A percentile compares a stretch with the other conserved stretches of the same genome.
Conservation (phyloP, 92 coral and sea anemone genomes). For the Umimayanthus kanabou region DNA sequence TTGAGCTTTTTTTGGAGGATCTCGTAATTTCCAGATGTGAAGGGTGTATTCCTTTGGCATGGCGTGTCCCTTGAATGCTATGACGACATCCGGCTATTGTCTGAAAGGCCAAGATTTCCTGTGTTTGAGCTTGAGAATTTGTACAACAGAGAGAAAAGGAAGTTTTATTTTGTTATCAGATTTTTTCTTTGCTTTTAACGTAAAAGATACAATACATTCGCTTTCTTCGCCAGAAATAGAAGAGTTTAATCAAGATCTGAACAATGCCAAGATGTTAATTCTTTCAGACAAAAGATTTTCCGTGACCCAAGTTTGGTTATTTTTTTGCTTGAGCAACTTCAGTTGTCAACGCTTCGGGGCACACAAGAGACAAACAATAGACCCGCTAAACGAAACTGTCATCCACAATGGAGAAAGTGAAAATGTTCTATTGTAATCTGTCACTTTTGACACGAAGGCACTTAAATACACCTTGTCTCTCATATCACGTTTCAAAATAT, state of each 20-base stretch:
- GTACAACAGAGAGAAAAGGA: not conserved
- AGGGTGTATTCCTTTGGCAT: not conserved
- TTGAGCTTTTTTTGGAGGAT: not conserved
- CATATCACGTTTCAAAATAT: not conserved
- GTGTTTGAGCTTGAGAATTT: not conserved
- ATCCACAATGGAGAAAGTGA: not conserved
- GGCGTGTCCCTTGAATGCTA: not conserved
- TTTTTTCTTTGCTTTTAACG: not conserved
- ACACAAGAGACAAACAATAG: not conserved
- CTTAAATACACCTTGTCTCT: not conserved
- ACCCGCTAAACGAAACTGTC: not conserved
- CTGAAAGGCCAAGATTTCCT: too few species aligned
- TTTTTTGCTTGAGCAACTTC: not conserved
- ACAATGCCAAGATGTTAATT: conserved; percentile 28
- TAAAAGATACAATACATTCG: not conserved
- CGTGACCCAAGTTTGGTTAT: conserved; percentile 3
- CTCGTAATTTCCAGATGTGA: not conserved
- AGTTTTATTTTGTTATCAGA: not conserved
- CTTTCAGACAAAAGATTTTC: not conserved
- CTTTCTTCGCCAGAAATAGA: not conserved
- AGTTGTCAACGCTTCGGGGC: conserved; percentile 18
- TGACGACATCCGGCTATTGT: not conserved
- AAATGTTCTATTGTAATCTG: not conserved
- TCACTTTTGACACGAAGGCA: conserved; percentile 23
- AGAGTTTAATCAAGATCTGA: not conserved